Base-by-base conservation (phyloP, 2,888 invertebrate genomes). In the Anodontia alba region DNA sequence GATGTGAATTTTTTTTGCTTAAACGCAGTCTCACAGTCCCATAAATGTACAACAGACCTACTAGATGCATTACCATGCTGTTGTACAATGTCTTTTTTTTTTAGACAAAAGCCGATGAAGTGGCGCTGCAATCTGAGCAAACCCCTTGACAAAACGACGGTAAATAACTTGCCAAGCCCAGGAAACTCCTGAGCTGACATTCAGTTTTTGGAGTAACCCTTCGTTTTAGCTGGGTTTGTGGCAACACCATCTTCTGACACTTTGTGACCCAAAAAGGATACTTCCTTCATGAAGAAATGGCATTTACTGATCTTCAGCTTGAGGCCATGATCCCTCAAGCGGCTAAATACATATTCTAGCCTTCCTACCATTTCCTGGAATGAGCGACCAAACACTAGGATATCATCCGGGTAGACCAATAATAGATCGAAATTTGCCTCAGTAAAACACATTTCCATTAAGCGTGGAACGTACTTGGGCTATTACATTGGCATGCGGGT, bases 401-500 rank as follows among this genome's bases (percentile, higher is more conserved):
- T 78, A 46, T 89, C 86, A 42, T 42, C 42, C 29, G 87, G 20
- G 66, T 83, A 89, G 12, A 87, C 73, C 12, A 88, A 70, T 8
- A 38, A 17, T 2, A 72, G 71, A 29, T 88, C 73, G 54, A 87
- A 81, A 42, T 78, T 85, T 43, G 79, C 51, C 29, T 85, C 84
- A 46, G 76, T 72, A 38, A 88, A 81, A 42, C 75, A 72, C n/a
- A 54, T 73, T n/a, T 88, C 81, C 86, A 89, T 84, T 1, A 88
- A 43, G 3, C 86, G 31, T 80, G 78, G 54, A 88, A 85, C 0
- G 87, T 88, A 0, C 76, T 76, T 7, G 88, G 87, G 8, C 77
- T 73, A 46, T 81, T 87, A 42, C n/a, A 42, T 15, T 42, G 42
- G 42, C 42, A 42, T 42, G 7, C 42, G 7, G 8, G 15, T 7